Evolutionary conservation across 2,888 invertebrate genomes (phyloP), one percentile per base, ranked within the genome.

Genomic region (Formica aserva): DNA sequence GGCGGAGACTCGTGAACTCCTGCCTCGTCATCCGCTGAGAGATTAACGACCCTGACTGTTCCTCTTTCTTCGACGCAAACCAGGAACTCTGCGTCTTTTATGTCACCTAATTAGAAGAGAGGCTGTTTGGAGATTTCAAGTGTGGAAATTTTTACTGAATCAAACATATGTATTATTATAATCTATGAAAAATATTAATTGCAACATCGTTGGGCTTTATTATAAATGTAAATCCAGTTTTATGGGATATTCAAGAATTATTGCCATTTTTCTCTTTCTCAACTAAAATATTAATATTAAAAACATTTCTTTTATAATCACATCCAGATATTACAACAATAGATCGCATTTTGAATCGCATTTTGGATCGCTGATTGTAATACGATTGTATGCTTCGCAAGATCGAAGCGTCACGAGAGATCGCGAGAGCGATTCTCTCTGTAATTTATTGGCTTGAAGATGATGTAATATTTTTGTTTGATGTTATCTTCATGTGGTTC

Each of bases 11-110:
- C 86, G 86, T 82, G 87, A 85, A 82, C 87, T 81, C 86, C 80
- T 82, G 89, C 90, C 88, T 89, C 89, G 92, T 90, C 91, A 91
- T 92, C 85, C 88, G 83, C 85, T 72, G 63, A 84, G 75, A 91
- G 92, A 91, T 92, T 92, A 92, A 92, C 92, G 92, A 92, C 90
- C 91, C 90, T 89, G 88, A 81, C 75, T 82, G 83, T 84, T 87
- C 89, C 86, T 90, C 86, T 86, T 91, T 90, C 89, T 86, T 80
- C 86, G 63, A 69, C 60, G 48, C 66, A 82, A 88, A 87, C 88
- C 87, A 89, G 90, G 90, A 89, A 90, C 84, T 52, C 8, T 76
- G 86, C 88, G 89, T 82, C 86, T 84, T 83, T 81, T 85, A 63
- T 82, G 85, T 85, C 87, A 48, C 77, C 57, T 66, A 32, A 38